A percentile compares a stretch with the other conserved stretches of the same genome.
These are phyloP conservation scores for Radopholus similis DNA, from an alignment of 1,140 invertebrate genomes.

Conservation along the genomic window DNA sequence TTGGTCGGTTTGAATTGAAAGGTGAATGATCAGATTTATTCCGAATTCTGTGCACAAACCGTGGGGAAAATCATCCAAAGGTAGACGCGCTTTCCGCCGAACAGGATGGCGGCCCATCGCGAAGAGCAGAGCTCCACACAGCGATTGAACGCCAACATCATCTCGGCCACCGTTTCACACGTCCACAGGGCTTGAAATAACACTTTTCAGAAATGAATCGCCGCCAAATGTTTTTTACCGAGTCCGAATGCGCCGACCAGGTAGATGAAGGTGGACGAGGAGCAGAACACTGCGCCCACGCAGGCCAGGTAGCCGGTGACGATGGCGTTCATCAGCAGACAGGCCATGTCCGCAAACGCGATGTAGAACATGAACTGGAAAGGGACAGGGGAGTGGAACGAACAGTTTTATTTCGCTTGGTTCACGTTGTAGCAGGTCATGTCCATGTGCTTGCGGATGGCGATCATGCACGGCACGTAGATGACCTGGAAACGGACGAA, in stretches of 20 bases:
- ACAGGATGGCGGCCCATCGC: constrained; percentile 17
- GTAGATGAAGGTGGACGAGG: constrained; percentile 21
- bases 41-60: constrained; percentile 8
- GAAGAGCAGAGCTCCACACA: constrained; percentile 14
- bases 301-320: constrained; percentile 25
- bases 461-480: constrained; percentile 30
- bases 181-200: constrained; percentile 18
- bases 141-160: constrained; percentile 24
- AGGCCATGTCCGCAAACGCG: constrained; percentile 11
- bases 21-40: neutral
- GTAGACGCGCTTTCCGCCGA: constrained; percentile 24
- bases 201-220: neutral
- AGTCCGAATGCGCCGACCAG: constrained; percentile 16
- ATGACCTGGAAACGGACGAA: constrained; percentile 25
- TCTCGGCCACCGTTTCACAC: constrained; percentile 14
- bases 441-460: constrained; percentile 31
- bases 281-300: constrained; percentile 24
- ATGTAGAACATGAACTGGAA: constrained; percentile 34
- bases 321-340: constrained; percentile 14
- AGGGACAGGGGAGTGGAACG: neutral
- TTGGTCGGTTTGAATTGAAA: neutral
- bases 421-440: constrained; percentile 14
- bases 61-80: constrained; percentile 29
- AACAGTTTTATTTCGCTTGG: neutral
- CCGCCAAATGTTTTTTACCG: neutral